phyloP scores from a whole-genome alignment of 2,888 invertebrate species.

The Mythimna pallens region DNA sequence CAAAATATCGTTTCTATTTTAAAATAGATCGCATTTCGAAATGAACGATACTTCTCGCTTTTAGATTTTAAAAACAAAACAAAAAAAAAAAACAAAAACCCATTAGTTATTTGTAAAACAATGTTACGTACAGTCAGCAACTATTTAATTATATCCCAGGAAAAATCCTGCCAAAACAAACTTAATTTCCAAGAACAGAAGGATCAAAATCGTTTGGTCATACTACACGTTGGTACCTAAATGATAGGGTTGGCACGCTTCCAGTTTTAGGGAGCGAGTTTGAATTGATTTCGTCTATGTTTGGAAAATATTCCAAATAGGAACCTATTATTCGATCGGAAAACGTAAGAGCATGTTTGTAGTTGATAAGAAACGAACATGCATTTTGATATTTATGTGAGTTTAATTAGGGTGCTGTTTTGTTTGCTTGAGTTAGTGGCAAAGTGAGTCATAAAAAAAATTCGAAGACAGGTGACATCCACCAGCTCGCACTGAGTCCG shows the following conservation, averaged over 20 bases:
- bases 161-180: constrained; percentile 26
- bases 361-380: constrained; percentile 33
- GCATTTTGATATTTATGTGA: constrained; percentile 17
- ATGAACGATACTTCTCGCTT: constrained; percentile 19
- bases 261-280: constrained; percentile 63
- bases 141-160: constrained; percentile 57
- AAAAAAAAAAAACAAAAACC: constrained; percentile 51
- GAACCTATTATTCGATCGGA: constrained; percentile 37
- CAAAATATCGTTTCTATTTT: constrained; percentile 21
- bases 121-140: constrained; percentile 56
- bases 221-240: constrained; percentile 9
- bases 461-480: no score
- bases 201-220: constrained; percentile 29
- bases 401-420: constrained; percentile 6
- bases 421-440: constrained; percentile 8
- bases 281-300: constrained; percentile 71
- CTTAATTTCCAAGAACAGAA: constrained; percentile 1
- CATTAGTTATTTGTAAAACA: constrained; percentile 62
- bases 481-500: no score
- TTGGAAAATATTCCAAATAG: constrained; percentile 58
- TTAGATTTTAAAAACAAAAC: constrained; percentile 9
- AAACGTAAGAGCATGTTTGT: constrained; percentile 17
- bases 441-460: neutral
- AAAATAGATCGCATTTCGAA: constrained; percentile 27
- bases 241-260: constrained; percentile 60